Conservation (phyloP, 1,140 invertebrate genomes). For the Drosophila novamexicana region DNA sequence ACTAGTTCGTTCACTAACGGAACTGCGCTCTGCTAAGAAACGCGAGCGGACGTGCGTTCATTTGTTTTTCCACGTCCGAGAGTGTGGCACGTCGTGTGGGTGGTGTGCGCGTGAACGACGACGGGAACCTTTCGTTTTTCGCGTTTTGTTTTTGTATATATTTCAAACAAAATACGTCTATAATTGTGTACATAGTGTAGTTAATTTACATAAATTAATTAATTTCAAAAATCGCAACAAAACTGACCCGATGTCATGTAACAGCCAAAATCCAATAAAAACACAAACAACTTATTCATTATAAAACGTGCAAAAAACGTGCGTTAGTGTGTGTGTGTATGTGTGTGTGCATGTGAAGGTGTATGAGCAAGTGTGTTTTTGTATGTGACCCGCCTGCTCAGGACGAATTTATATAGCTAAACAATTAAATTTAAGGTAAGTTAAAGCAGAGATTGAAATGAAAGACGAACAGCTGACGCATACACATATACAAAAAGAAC, state of each 20-base stretch:
- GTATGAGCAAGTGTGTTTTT: slow-evolving; percentile 38
- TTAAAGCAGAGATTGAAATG: slow-evolving; percentile 14
- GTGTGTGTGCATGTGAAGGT: slow-evolving; percentile 21
- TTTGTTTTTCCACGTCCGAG: slow-evolving; percentile 53
- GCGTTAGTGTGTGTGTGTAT: slow-evolving; percentile 41
- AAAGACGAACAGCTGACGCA: slow-evolving; percentile 64
- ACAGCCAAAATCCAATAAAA: slow-evolving; percentile 48
- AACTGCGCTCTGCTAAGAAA: slow-evolving; percentile 33
- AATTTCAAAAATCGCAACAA: slow-evolving; percentile 15
- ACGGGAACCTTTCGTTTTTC: slow-evolving; percentile 63
- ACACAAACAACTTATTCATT: slow-evolving; percentile 57
- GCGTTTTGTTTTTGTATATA: slow-evolving; percentile 76
- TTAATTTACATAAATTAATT: slow-evolving; percentile 49
- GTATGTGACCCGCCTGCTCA: slow-evolving; percentile 39
- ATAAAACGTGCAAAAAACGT: slow-evolving; percentile 58
- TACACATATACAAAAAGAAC: slow-evolving; percentile 22
- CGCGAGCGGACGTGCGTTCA: slow-evolving; percentile 35
- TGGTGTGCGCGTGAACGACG: slow-evolving; percentile 57
- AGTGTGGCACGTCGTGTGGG: slow-evolving; percentile 57
- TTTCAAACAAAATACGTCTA: slow-evolving; percentile 54
- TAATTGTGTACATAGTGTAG: slow-evolving; percentile 64
- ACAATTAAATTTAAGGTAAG: slow-evolving; percentile 64
- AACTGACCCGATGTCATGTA: slow-evolving; percentile 57
- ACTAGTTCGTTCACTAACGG: slow-evolving; percentile 30
- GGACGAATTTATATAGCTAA: slow-evolving; percentile 66